A percentile compares a stretch with the other conserved stretches of the same genome.
phyloP scores from a whole-genome alignment of 2,797 vertebrate genomes.

The Rhinoraja longicauda region DNA sequence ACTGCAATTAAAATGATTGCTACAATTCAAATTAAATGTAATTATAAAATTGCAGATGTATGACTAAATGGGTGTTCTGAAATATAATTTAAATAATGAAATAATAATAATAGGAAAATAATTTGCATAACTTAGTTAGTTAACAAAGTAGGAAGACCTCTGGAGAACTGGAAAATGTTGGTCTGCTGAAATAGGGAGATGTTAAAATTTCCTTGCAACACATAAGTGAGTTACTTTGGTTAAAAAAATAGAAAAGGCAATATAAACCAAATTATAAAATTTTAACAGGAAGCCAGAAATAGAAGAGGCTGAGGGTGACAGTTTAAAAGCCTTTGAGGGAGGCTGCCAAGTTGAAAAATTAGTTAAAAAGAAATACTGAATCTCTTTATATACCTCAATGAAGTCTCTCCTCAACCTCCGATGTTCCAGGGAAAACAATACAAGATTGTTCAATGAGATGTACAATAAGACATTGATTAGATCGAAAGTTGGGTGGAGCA shows the following conservation, averaged over 20 bases:
- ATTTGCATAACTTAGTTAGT: neutral
- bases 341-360: neutral
- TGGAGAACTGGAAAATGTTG: neutral
- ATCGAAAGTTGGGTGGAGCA: no score
- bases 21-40: neutral
- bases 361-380: neutral
- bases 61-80: neutral
- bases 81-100: neutral
- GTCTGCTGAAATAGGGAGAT: neutral
- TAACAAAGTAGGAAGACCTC: neutral
- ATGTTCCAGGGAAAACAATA: no score
- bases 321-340: neutral
- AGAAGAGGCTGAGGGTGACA: neutral
- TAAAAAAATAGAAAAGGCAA: neutral
- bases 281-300: neutral
- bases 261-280: neutral
- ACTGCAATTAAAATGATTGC: neutral
- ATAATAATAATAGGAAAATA: neutral
- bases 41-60: neutral
- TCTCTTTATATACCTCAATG: no score
- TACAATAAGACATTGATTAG: no score
- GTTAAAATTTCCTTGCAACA: neutral
- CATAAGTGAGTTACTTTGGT: neutral
- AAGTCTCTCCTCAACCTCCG: no score
- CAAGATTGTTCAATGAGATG: no score